Percentiles rank a stretch among this genome's conserved stretches.
These are phyloP conservation scores for Climacteris rufus DNA, from an alignment of 2,113 vertebrate species.

Conservation along the genomic window DNA sequence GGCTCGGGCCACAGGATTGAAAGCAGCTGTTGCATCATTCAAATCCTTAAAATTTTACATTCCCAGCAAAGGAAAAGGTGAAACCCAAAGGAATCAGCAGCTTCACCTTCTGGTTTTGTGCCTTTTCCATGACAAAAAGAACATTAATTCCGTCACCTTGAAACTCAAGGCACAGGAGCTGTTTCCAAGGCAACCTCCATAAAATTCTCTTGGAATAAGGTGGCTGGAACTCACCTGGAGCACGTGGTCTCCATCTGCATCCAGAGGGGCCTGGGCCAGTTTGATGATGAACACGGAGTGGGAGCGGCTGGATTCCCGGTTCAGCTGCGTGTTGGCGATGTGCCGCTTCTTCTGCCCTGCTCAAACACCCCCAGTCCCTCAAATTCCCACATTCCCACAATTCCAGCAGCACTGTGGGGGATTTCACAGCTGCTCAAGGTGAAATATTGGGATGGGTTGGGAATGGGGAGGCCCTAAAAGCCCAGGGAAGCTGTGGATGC, in stretches of 20 bases:
- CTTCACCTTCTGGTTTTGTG: rapidly evolving
- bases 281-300: slow-evolving; percentile 94
- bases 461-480: too few species aligned
- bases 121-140: rapidly evolving
- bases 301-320: slow-evolving; percentile 92
- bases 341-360: slow-evolving; percentile 80
- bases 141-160: rapidly evolving
- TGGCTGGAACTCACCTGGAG: slow-evolving; percentile 78
- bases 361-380: neutral
- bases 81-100: neutral
- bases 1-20: neutral
- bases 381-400: neutral
- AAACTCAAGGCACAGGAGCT: rapidly evolving
- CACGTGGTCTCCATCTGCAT: slow-evolving; percentile 89
- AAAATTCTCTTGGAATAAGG: rapidly evolving
- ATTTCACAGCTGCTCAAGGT: too few species aligned
- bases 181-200: neutral
- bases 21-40: too few species aligned
- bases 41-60: neutral
- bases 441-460: too few species aligned
- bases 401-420: too few species aligned
- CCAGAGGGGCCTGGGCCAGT: slow-evolving; percentile 89
- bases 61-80: neutral
- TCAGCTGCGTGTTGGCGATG: slow-evolving; percentile 88
- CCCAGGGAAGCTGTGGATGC: too few species aligned